phyloP scores from a whole-genome alignment of 2,888 invertebrate species.

The Punctoribates punctum region DNA sequence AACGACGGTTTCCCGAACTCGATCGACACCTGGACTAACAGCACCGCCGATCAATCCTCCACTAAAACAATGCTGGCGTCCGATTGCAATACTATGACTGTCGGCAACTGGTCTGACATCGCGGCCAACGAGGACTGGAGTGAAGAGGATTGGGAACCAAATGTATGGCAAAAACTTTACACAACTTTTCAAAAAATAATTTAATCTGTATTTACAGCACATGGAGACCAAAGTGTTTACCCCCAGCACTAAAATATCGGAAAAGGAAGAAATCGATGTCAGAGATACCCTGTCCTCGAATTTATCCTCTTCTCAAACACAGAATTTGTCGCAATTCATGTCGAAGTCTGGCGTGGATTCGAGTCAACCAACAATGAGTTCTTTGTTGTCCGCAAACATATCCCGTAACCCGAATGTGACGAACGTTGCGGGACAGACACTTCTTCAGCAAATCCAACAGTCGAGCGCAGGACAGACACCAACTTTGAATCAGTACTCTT shows the following conservation, averaged over 20 bases:
- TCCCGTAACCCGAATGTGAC: background rate
- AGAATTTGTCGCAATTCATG: constrained; percentile 31
- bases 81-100: constrained; percentile 51
- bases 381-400: constrained; percentile 23
- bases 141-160: constrained; percentile 91
- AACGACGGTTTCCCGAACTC: constrained; percentile 54
- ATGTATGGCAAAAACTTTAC: constrained; percentile 54
- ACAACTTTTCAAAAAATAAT: constrained; percentile 7
- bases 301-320: background rate
- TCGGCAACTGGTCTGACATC: constrained; percentile 57
- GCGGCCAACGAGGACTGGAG: constrained; percentile 74
- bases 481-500: constrained; percentile 47
- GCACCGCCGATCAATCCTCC: constrained; percentile 53
- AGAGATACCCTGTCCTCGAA: constrained; percentile 18
- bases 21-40: constrained; percentile 61
- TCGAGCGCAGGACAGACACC: constrained; percentile 29
- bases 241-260: constrained; percentile 58
- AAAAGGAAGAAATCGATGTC: constrained; percentile 39
- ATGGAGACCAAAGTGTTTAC: constrained; percentile 91
- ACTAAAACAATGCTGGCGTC: constrained; percentile 50
- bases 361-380: constrained; percentile 37
- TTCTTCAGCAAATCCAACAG: constrained; percentile 39
- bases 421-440: constrained; percentile 30
- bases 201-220: constrained; percentile 55
- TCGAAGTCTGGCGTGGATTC: constrained; percentile 5